Conservation (phyloP, 2,888 invertebrate species). For the Steinernema scapterisci region DNA sequence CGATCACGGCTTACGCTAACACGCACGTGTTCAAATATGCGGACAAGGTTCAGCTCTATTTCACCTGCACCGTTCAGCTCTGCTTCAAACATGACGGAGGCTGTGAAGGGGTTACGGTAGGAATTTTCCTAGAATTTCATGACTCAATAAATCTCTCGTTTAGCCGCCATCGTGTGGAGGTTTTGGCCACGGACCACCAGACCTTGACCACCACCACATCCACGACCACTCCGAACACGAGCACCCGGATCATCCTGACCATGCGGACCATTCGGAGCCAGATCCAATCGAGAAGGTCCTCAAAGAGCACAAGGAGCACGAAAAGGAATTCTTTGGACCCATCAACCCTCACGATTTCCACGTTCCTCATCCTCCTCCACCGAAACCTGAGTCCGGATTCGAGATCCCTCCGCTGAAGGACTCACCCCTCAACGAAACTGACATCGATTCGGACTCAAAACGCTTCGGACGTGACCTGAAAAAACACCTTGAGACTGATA, state of each 20-base stretch:
- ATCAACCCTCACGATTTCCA: slow-evolving; percentile 34
- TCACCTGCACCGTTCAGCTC: slow-evolving; percentile 67
- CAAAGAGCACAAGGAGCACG: slow-evolving; percentile 18
- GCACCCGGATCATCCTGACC: not conserved
- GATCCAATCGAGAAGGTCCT: slow-evolving; percentile 11
- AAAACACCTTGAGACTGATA: slow-evolving; percentile 61
- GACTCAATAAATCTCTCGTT: slow-evolving; percentile 1
- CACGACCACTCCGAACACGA: not conserved
- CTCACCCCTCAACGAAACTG: slow-evolving; percentile 17
- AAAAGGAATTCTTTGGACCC: slow-evolving; percentile 15
- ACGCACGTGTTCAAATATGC: slow-evolving; percentile 67
- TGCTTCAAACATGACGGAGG: slow-evolving; percentile 67
- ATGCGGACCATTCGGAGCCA: not conserved
- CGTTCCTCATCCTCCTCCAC: slow-evolving; percentile 27
- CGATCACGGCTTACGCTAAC: slow-evolving; percentile 53
- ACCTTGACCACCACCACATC: not conserved
- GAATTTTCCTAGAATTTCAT: not conserved
- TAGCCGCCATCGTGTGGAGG: slow-evolving; percentile 42
- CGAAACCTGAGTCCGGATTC: slow-evolving; percentile 4
- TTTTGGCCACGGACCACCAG: not conserved
- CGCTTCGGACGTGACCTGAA: slow-evolving; percentile 32
- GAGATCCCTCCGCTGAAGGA: slow-evolving; percentile 9
- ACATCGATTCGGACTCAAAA: slow-evolving; percentile 22
- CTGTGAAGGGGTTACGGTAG: slow-evolving; percentile 65
- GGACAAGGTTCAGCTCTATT: slow-evolving; percentile 66